Base-by-base conservation (phyloP, 1,140 invertebrate species). In the Penaeus vannamei region DNA sequence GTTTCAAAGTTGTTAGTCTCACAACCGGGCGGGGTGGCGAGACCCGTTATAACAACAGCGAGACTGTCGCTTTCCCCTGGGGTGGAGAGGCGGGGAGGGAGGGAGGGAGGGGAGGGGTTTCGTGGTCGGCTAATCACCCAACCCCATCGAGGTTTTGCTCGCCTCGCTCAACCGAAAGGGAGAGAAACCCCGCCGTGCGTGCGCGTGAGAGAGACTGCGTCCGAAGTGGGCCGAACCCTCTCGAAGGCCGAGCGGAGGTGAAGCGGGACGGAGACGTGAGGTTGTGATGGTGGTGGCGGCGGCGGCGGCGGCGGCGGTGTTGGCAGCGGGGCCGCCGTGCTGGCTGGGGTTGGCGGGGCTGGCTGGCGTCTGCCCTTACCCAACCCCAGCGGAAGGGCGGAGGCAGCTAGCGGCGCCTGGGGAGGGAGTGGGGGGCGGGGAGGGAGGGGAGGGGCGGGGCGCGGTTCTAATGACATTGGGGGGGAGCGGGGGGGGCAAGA, bases 341-440 rank as follows among this genome's bases (percentile, higher is more conserved):
- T 79, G 81, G 81, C 32, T 60, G 81, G 60, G 32, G 62, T 42
- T 42, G 64, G 46, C n/a, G 36, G 72, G 72, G 72, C 29, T 76
- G 29, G 23, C n/a, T 26, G n/a, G 42, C 20, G 23, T 29, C 72
- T 36, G 72, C 72, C 72, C 72, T 76, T 26, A 76, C 42, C 26
- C 22, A 36, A 29, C n/a, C 53, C 53, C 53, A 53, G 53, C 53
- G 53, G 53, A 53, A 83, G 60, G 53, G 81, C 20, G 36, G 53
- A 61, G 81, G 26, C 46, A 61, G 36, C 29, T 10, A 22, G 59
- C 26, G 59, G 36, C 36, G 83, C 26, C n/a, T 42, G 36, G 59
- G 76, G 85, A 60, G 29, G 32, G 17, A 29, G 60, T 14, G 22
- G n/a, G 84, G 29, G 22, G 66, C 19, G 61, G 84, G 42, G 14